Evolutionary conservation across 1,140 invertebrate genomes (phyloP).

Genomic region (Antheraea mylitta): DNA sequence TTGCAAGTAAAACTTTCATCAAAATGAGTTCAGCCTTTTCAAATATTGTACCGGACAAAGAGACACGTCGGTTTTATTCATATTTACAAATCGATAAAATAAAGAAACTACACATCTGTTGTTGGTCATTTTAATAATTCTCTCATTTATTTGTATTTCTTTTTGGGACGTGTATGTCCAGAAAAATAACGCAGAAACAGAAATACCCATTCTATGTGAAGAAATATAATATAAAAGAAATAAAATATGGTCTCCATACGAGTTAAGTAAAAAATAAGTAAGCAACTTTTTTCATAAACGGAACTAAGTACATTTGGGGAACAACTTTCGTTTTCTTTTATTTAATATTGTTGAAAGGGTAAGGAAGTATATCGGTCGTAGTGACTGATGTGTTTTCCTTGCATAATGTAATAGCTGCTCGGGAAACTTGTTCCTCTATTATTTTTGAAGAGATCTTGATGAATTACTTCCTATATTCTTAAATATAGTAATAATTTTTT

Average conservation of each 20-base stretch:
- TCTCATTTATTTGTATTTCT: no score
- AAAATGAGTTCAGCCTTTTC: no score
- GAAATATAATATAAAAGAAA: no score
- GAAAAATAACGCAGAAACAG: background rate
- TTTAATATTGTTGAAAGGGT: slow-evolving; percentile 51
- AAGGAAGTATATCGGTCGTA: slow-evolving; percentile 20
- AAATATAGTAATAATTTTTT: no score
- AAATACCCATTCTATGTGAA: background rate
- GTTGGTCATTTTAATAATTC: no score
- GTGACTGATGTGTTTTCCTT: slow-evolving; percentile 50
- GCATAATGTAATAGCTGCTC: slow-evolving; percentile 35
- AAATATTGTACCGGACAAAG: no score
- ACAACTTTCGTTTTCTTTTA: slow-evolving; percentile 33
- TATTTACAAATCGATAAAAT: no score
- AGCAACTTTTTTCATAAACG: slow-evolving; percentile 28
- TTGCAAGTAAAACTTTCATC: no score
- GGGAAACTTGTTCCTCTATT: background rate
- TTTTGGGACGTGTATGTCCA: background rate
- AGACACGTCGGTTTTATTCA: no score
- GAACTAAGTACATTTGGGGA: slow-evolving; percentile 39
- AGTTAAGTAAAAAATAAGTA: background rate
- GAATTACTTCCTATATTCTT: background rate
- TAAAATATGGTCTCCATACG: background rate
- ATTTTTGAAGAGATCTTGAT: background rate
- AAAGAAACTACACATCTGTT: no score